Percentiles rank a stretch among this genome's conserved stretches.
Evolutionary conservation across 92 coral and sea anemone species (phyloP).

Genomic region (Paragorgia papillata): DNA sequence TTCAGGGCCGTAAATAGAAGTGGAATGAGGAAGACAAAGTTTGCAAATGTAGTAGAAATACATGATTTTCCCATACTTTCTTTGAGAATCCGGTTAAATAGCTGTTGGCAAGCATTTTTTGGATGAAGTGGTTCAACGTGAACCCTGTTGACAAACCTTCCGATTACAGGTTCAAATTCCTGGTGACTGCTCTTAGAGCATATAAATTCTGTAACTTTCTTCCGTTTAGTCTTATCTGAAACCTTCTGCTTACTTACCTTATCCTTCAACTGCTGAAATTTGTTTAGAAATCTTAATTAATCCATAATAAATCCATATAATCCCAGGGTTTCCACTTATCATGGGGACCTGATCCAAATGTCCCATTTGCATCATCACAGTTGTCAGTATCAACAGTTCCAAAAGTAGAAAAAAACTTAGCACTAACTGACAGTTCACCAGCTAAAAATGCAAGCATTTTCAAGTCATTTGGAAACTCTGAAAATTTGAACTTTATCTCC

Average conservation of each 20-base stretch:
- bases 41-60: neutral
- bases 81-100: neutral
- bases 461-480: constrained; percentile 28
- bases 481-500: constrained; percentile 40
- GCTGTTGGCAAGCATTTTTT: neutral
- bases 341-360: constrained; percentile 25
- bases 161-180: constrained; percentile 41
- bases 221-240: neutral
- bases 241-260: neutral
- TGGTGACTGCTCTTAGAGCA: constrained; percentile 15
- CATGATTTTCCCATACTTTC: neutral
- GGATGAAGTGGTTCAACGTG: neutral
- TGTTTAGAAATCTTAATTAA: neutral
- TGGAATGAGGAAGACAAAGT: neutral
- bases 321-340: constrained; percentile 47
- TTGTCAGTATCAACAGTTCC: neutral
- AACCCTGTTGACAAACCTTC: constrained; percentile 3
- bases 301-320: neutral
- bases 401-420: neutral
- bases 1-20: neutral
- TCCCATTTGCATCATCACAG: constrained; percentile 10
- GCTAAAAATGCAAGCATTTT: neutral
- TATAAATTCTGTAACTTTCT: constrained; percentile 22
- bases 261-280: neutral
- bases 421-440: neutral